phyloP scores from a whole-genome alignment of 1,140 invertebrate genomes.

The Dinoponera quadriceps region DNA sequence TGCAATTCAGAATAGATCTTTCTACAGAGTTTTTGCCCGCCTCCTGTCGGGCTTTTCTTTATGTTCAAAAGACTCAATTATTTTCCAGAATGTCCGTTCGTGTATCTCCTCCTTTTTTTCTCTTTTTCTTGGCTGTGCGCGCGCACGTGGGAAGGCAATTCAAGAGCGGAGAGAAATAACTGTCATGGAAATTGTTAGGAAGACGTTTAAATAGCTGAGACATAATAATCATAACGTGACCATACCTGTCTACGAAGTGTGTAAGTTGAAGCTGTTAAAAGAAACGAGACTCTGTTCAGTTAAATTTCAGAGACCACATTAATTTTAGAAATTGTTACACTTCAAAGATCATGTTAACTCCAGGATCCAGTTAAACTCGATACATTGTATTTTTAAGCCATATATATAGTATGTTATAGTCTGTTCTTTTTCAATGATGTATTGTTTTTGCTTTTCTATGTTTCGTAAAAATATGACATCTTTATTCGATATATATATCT shows the following conservation, averaged over 20 bases:
- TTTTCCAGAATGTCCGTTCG: slow-evolving; percentile 55
- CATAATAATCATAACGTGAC: slow-evolving; percentile 3
- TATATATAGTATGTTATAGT: slow-evolving; percentile 1
- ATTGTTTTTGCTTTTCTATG: not conserved
- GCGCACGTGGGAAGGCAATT: slow-evolving; percentile 29
- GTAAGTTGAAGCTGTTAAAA: not conserved
- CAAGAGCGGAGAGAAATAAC: slow-evolving; percentile 9
- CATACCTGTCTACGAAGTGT: not conserved
- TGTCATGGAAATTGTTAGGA: slow-evolving; percentile 19
- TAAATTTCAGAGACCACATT: slow-evolving; percentile 31
- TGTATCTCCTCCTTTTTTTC: not conserved
- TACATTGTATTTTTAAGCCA: slow-evolving; percentile 28
- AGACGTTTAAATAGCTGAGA: slow-evolving; percentile 25
- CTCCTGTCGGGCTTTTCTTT: slow-evolving; percentile 56
- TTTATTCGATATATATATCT: not conserved
- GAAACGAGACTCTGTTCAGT: slow-evolving; percentile 2
- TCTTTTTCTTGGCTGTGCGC: not conserved
- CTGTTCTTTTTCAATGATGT: slow-evolving; percentile 19
- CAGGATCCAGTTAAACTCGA: slow-evolving; percentile 21
- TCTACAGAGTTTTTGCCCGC: slow-evolving; percentile 40
- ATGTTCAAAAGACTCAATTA: slow-evolving; percentile 64
- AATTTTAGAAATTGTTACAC: slow-evolving; percentile 6
- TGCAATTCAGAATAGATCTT: slow-evolving; percentile 66
- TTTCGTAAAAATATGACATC: slow-evolving; percentile 14
- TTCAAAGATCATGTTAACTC: slow-evolving; percentile 26